Evolutionary conservation across 2,888 invertebrate species (phyloP).

Genomic region (Hyposoter didymator): DNA sequence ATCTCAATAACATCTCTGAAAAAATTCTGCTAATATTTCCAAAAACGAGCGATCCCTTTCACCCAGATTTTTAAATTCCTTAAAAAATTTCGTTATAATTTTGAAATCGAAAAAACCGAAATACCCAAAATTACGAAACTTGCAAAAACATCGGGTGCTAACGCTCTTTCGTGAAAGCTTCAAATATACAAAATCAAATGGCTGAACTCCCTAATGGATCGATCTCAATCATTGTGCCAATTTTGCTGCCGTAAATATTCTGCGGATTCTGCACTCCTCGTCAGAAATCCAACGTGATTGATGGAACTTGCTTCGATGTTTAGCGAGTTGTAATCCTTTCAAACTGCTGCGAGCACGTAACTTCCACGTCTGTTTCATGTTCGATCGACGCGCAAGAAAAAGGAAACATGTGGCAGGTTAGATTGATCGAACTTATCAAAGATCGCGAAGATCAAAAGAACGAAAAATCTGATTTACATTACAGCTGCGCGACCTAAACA

Average conservation of each 20-base stretch:
- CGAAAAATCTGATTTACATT: neutral
- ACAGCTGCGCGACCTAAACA: neutral
- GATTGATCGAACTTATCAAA: slow-evolving; percentile 5
- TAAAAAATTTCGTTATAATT: neutral
- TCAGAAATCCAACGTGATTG: slow-evolving; percentile 33
- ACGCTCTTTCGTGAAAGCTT: neutral
- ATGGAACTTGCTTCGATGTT: slow-evolving; percentile 37
- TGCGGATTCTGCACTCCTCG: slow-evolving; percentile 8
- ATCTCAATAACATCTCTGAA: neutral
- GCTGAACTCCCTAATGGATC: slow-evolving; percentile 45
- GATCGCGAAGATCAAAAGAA: neutral
- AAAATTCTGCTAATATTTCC: neutral
- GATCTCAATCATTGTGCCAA: slow-evolving; percentile 49
- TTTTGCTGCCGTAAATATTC: slow-evolving; percentile 57
- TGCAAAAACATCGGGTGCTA: neutral
- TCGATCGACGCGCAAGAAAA: slow-evolving; percentile 33
- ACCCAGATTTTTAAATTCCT: neutral
- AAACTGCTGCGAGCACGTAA: slow-evolving; percentile 26
- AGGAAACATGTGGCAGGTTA: slow-evolving; percentile 2
- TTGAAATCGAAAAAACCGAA: neutral
- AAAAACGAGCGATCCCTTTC: neutral
- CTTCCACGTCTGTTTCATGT: slow-evolving; percentile 50
- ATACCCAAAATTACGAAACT: neutral
- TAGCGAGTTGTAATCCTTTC: slow-evolving; percentile 23
- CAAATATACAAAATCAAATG: slow-evolving; percentile 2